These are phyloP conservation scores for Sarcophaga carnaria DNA, from an alignment of 2,888 invertebrate species.

Conservation along the genomic window DNA sequence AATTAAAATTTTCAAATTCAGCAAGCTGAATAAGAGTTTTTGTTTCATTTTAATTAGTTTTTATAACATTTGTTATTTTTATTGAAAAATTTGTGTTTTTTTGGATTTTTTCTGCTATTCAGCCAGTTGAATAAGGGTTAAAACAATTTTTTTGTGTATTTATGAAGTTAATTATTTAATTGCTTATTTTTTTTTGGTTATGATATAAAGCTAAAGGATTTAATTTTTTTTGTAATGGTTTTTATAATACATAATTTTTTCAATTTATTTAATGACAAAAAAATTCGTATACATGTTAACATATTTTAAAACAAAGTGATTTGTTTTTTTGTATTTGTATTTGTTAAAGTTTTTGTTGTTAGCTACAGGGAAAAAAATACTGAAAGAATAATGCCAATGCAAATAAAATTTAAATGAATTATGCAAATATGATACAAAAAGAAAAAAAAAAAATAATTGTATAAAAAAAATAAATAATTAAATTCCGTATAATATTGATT, in stretches of 20 bases:
- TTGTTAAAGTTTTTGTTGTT: conserved; percentile 14
- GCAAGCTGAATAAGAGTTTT: too few species aligned
- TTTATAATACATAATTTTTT: not conserved
- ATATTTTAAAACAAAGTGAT: conserved; percentile 14
- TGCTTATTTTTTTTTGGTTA: not conserved
- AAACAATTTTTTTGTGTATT: not conserved
- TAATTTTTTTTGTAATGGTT: not conserved
- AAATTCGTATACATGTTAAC: too few species aligned
- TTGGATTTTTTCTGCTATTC: not conserved
- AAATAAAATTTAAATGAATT: conserved; percentile 34
- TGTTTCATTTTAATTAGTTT: not conserved
- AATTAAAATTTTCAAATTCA: too few species aligned
- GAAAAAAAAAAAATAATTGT: not conserved
- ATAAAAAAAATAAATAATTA: conserved; percentile 29
- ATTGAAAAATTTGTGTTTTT: not conserved
- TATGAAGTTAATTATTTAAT: conserved; percentile 26
- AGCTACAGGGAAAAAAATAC: conserved; percentile 18
- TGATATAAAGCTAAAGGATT: conserved; percentile 2
- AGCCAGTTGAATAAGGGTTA: not conserved
- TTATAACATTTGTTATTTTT: too few species aligned
- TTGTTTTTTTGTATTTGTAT: not conserved
- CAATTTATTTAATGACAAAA: too few species aligned
- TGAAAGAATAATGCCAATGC: not conserved
- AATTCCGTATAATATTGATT: conserved; percentile 7
- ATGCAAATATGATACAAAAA: conserved; percentile 23